Conservation (phyloP, 2,113 vertebrate species). For the Oreochromis spilurus region DNA sequence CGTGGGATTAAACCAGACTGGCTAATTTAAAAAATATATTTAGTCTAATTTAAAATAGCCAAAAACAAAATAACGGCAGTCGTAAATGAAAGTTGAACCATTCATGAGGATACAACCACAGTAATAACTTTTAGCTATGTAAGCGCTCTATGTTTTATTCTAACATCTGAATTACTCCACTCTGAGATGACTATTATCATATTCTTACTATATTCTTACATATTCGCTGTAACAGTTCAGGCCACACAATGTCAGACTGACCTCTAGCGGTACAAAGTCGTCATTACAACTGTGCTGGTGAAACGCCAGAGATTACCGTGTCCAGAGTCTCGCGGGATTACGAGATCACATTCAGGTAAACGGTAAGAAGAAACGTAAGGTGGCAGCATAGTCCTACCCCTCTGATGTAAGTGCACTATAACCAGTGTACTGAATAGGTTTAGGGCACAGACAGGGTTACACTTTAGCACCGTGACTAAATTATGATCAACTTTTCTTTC, state of each 20-base stretch:
- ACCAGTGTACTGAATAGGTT: background rate
- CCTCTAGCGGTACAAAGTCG: background rate
- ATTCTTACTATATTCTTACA: background rate
- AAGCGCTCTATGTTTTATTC: background rate
- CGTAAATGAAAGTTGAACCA: background rate
- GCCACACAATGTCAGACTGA: background rate
- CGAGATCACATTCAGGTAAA: background rate
- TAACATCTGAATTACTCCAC: background rate
- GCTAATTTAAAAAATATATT: background rate
- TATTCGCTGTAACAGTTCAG: background rate
- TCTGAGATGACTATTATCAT: background rate
- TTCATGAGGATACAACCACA: background rate
- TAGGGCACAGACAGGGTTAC: background rate
- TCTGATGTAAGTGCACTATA: background rate
- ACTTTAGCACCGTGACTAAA: background rate
- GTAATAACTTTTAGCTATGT: background rate
- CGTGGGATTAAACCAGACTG: background rate
- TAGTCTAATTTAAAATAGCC: background rate
- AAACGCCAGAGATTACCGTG: background rate
- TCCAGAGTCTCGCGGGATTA: background rate
- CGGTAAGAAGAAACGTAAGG: background rate
- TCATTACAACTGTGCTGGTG: background rate
- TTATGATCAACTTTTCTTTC: background rate
- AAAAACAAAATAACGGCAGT: background rate
- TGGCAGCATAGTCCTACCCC: conserved; percentile 29